Conservation (phyloP, 2,797 vertebrate species). For the Notamacropus eugenii region DNA sequence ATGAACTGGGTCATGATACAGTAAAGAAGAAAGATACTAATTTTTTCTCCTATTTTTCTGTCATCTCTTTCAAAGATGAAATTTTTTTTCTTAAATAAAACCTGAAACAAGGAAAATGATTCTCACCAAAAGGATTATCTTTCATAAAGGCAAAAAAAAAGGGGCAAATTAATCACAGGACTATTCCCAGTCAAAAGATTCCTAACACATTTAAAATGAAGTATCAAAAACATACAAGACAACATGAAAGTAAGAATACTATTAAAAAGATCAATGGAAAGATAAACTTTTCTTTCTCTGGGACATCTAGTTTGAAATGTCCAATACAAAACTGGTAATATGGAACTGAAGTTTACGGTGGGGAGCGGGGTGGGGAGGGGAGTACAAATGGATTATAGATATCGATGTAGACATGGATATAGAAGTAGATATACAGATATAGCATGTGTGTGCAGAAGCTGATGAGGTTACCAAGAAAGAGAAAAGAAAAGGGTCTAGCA, state of each 20-base stretch:
- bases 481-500: background rate
- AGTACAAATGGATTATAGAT: background rate
- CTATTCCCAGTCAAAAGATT: constrained; percentile 27
- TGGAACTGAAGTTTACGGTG: background rate
- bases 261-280: constrained; percentile 41
- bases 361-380: no score
- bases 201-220: constrained; percentile 29
- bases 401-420: background rate
- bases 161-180: constrained; percentile 5
- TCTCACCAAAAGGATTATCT: constrained; percentile 40
- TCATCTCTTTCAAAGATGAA: background rate
- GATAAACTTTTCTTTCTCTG: background rate
- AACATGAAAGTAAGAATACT: constrained; percentile 36
- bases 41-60: background rate
- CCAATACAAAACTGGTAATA: background rate
- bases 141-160: constrained; percentile 46
- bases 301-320: background rate
- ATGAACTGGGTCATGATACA: background rate
- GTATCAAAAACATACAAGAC: constrained; percentile 56
- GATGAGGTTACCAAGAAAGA: background rate
- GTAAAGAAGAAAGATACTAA: background rate
- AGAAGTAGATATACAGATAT: background rate
- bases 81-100: constrained; percentile 44
- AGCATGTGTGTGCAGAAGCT: background rate
- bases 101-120: background rate